These are phyloP conservation scores for Cheilosia scutellata DNA, from an alignment of 2,888 invertebrate species.

Conservation along the genomic window DNA sequence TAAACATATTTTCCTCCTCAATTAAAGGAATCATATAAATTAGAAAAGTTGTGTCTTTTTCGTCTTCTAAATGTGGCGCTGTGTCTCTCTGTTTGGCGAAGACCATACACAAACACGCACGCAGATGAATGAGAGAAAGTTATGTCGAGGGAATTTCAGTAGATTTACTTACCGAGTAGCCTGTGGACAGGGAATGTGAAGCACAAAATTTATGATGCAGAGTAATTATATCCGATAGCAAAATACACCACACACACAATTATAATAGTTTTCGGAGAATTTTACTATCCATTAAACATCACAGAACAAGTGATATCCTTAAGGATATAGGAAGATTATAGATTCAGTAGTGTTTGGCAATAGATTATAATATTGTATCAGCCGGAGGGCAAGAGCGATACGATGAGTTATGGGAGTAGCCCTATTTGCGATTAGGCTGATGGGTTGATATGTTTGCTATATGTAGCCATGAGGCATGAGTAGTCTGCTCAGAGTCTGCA, in stretches of 20 bases:
- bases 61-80: not conserved
- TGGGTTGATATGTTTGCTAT: not conserved
- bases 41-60: constrained; percentile 59
- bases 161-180: constrained; percentile 4
- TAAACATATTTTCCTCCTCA: constrained; percentile 73
- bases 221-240: constrained; percentile 76
- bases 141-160: constrained; percentile 44
- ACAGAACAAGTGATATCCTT: constrained; percentile 68
- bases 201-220: constrained; percentile 64
- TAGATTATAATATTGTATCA: constrained; percentile 40
- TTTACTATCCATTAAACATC: constrained; percentile 74
- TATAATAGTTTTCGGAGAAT: constrained; percentile 74
- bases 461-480: too few relatives aligned
- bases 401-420: constrained; percentile 24
- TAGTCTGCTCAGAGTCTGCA: too few relatives aligned
- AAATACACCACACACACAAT: constrained; percentile 72
- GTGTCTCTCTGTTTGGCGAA: constrained; percentile 15
- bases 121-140: constrained; percentile 54
- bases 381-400: constrained; percentile 41
- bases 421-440: constrained; percentile 37
- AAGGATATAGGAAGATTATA: constrained; percentile 47
- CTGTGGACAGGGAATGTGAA: constrained; percentile 28
- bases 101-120: constrained; percentile 11
- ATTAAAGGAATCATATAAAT: constrained; percentile 74
- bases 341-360: constrained; percentile 60